Base-by-base conservation (phyloP, 2,113 vertebrate genomes). In the Nothocercus julius region DNA sequence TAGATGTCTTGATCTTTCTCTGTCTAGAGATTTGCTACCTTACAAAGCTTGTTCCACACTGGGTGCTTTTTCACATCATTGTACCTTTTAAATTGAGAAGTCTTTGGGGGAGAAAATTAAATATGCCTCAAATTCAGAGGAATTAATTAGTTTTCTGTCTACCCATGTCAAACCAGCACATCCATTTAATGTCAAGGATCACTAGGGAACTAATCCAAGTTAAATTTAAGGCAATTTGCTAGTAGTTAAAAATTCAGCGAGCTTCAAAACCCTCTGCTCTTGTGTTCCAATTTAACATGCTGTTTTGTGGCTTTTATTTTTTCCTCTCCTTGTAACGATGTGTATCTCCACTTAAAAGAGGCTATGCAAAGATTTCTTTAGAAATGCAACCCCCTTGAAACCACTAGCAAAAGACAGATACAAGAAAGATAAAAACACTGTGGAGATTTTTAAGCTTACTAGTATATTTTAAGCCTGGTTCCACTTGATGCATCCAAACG, bases 241-340 rank as follows among this genome's bases (percentile, higher is more conserved):
- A 95, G 94, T 94, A 97, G 93, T 97, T 97, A 96, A 97, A 92
- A 97, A 96, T 95, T 95, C 88, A 94, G 90, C 82, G 96, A 95
- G 92, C 95, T 94, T 95, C 94, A 93, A 95, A 96, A 95, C 69
- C 73, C 90, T 40, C 42, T 61, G 70, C 81, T 92, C 82, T 80
- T 38, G 32, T 66, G 80, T 89, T 94, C 93, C 88, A 94, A 58
- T 92, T 92, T 91, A 40, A 81, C 79, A 83, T 38, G 94, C 90
- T 91, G 82, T 42, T 97, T 89, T 86, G 77, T 69, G 90, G 83
- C 69, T 91, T 63, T n/a, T 13, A 32, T 79, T 62, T 21, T 3
- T 0, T 4, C 3, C 6, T 0, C n/a, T 3, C 24, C 30, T 80
- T 61, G 53, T 84, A 88, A 79, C 1, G 9, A 44, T 70, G 74